Percentiles rank a stretch among this genome's conserved stretches.
phyloP scores from a whole-genome alignment of 2,797 vertebrate species.

The Chloroceryle inda region DNA sequence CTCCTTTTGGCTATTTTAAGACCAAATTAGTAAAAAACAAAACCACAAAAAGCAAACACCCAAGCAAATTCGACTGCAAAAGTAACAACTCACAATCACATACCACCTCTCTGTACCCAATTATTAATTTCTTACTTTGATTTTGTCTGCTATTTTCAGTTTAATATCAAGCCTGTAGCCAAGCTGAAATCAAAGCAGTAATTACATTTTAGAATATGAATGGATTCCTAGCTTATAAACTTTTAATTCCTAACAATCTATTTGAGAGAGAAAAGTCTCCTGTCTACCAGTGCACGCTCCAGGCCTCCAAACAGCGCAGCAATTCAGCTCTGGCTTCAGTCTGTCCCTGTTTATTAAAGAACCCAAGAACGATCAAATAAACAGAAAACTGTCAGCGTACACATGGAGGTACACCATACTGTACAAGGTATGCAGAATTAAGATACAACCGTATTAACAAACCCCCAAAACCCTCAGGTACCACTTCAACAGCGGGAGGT shows the following conservation, averaged over 20 bases:
- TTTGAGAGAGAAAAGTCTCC: not conserved
- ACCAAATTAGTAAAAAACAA: not conserved
- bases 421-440: rapidly evolving
- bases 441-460: not conserved
- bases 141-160: not conserved
- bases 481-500: not conserved
- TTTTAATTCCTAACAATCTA: not conserved
- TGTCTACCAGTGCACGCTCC: not conserved
- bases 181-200: not conserved
- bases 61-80: rapidly evolving
- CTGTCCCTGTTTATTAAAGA: not conserved
- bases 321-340: not conserved
- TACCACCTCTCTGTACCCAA: not conserved
- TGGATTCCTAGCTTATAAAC: not conserved
- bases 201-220: not conserved
- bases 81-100: not conserved
- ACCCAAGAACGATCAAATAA: not conserved
- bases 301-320: not conserved
- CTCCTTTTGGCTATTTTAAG: not conserved
- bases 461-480: not conserved
- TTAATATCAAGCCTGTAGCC: not conserved
- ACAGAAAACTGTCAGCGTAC: rapidly evolving
- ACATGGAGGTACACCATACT: rapidly evolving
- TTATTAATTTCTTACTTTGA: not conserved
- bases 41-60: not conserved